Conservation (phyloP, 1,140 invertebrate genomes). For the Oppia nitens region DNA sequence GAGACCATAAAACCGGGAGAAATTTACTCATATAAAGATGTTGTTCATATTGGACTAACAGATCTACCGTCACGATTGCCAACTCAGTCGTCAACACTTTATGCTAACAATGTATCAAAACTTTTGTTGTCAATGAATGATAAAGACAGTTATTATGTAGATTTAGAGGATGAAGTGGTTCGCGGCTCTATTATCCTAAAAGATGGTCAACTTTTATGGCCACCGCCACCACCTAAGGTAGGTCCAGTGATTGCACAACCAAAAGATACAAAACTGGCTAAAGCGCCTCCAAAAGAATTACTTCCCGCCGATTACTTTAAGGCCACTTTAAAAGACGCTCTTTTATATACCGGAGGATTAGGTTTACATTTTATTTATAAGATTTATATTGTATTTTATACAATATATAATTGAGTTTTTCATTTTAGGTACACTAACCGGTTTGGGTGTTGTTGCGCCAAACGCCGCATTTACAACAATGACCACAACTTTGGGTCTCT, state of each 20-base stretch:
- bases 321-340: constrained; percentile 43
- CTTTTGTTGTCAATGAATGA: constrained; percentile 56
- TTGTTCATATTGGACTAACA: constrained; percentile 67
- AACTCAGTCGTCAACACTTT: constrained; percentile 66
- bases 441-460: constrained; percentile 54
- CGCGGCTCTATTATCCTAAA: constrained; percentile 57
- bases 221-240: constrained; percentile 44
- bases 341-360: constrained; percentile 48
- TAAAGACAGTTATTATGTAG: constrained; percentile 48
- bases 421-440: constrained; percentile 35
- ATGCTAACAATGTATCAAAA: constrained; percentile 78
- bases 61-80: constrained; percentile 67
- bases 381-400: constrained; percentile 8
- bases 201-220: constrained; percentile 61
- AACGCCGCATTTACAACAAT: constrained; percentile 68
- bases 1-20: constrained; percentile 64
- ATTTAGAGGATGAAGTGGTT: constrained; percentile 69
- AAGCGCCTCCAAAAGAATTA: constrained; percentile 30
- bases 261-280: constrained; percentile 28
- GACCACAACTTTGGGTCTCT: constrained; percentile 63
- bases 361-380: constrained; percentile 3
- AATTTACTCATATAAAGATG: constrained; percentile 48
- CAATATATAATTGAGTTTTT: constrained; percentile 38
- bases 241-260: constrained; percentile 30
- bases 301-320: constrained; percentile 31